Conservation (phyloP, 2,888 invertebrate species). For the Sisyra nigra region DNA sequence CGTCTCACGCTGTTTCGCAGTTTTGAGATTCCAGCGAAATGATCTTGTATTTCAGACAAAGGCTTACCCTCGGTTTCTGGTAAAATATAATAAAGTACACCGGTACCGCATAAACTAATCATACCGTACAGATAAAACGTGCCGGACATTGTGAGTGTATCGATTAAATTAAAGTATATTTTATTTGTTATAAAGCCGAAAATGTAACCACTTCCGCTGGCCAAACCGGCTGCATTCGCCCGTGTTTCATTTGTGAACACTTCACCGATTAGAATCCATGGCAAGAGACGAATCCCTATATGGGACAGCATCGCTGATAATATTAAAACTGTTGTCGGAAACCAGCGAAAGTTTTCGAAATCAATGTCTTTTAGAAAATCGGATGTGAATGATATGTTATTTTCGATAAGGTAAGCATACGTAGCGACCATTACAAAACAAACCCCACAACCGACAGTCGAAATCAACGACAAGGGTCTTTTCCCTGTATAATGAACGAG, state of each 20-base stretch:
- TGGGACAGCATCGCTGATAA: constrained; percentile 52
- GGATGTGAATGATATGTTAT: background rate
- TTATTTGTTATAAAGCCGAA: constrained; percentile 64
- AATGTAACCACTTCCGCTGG: constrained; percentile 57
- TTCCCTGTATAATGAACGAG: constrained; percentile 60
- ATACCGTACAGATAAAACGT: constrained; percentile 54
- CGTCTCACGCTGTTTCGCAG: constrained; percentile 31
- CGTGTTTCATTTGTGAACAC: constrained; percentile 53
- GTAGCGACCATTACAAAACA: constrained; percentile 44
- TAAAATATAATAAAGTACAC: constrained; percentile 46
- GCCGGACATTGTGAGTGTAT: constrained; percentile 45
- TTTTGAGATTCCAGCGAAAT: constrained; percentile 42
- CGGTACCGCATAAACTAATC: constrained; percentile 44
- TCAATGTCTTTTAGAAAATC: background rate
- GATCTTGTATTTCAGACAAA: constrained; percentile 51
- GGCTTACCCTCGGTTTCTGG: constrained; percentile 75
- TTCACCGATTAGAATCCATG: constrained; percentile 71
- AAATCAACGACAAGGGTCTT: constrained; percentile 46
- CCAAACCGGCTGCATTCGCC: constrained; percentile 53
- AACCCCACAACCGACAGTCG: constrained; percentile 45
- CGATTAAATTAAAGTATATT: constrained; percentile 48
- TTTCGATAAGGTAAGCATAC: constrained; percentile 28
- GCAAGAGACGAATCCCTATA: constrained; percentile 49
- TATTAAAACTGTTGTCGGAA: constrained; percentile 49
- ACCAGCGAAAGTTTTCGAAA: constrained; percentile 29